Conservation (phyloP, 2,113 vertebrate genomes). For the Ophiodon elongatus region DNA sequence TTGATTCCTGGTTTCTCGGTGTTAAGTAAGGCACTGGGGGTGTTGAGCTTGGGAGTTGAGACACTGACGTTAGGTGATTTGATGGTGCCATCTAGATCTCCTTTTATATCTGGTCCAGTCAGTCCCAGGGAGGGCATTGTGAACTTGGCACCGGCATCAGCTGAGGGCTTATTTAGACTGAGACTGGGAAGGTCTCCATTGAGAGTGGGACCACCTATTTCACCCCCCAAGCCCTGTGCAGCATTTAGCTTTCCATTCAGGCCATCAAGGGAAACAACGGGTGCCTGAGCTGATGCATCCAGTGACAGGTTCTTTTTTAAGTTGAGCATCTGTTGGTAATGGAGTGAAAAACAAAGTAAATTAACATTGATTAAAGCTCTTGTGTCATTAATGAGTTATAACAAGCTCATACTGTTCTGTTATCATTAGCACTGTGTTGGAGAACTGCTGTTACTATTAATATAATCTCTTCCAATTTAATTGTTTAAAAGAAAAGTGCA, state of each 20-base stretch:
- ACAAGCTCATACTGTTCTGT: not conserved
- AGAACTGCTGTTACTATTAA: not conserved
- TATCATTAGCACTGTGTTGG: not conserved
- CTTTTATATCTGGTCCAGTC: conserved; percentile 63
- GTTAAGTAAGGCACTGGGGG: conserved; percentile 57
- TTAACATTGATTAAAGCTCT: conserved; percentile 1
- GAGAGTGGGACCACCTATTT: conserved; percentile 52
- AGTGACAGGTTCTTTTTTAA: conserved; percentile 47
- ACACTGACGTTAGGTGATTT: conserved; percentile 58
- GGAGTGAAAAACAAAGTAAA: not conserved
- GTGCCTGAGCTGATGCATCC: conserved; percentile 51
- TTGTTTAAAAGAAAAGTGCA: not conserved
- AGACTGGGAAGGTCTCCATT: conserved; percentile 70
- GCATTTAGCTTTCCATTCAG: conserved; percentile 60
- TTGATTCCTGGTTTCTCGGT: conserved; percentile 62
- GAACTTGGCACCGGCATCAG: conserved; percentile 52
- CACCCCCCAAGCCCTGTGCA: conserved; percentile 33
- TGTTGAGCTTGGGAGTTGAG: conserved; percentile 57
- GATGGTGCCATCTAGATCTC: conserved; percentile 65
- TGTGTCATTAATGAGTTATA: not conserved
- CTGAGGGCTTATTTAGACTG: conserved; percentile 45
- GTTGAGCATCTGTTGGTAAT: conserved; percentile 68
- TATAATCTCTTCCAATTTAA: not conserved
- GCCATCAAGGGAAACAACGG: conserved; percentile 58
- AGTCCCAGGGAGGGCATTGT: conserved; percentile 61